A percentile compares a stretch with the other conserved stretches of the same genome.
Conservation (phyloP, 2,888 invertebrate genomes). For the Drosophila mayaguana region DNA sequence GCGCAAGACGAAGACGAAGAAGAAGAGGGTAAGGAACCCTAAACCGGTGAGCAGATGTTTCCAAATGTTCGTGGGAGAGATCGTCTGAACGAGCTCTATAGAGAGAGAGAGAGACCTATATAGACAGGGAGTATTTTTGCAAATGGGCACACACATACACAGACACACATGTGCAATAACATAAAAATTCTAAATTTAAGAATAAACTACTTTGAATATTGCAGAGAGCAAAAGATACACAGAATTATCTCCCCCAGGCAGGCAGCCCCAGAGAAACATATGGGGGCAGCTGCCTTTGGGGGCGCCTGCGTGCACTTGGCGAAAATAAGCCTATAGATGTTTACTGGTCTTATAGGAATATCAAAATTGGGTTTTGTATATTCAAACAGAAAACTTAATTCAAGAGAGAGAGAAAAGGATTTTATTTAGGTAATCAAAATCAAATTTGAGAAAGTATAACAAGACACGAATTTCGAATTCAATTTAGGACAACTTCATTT, state of each 20-base stretch:
- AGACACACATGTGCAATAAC: neutral
- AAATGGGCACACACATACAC: conserved; percentile 33
- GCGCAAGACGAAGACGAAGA: neutral
- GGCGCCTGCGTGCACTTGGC: conserved; percentile 26
- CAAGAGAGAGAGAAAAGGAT: too few species aligned
- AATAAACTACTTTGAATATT: conserved; percentile 43
- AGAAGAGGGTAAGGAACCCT: conserved; percentile 34
- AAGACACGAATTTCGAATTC: neutral
- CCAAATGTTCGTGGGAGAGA: conserved; percentile 57
- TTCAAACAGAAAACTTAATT: too few species aligned
- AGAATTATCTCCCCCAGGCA: conserved; percentile 61
- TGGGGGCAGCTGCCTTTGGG: conserved; percentile 54
- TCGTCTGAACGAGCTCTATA: neutral
- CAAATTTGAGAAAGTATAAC: too few species aligned
- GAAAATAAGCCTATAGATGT: neutral
- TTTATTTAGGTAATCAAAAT: too few species aligned
- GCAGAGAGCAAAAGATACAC: conserved; percentile 5
- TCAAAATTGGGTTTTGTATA: neutral
- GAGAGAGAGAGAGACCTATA: neutral
- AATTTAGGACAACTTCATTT: neutral
- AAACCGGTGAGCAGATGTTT: conserved; percentile 56
- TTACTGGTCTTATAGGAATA: too few species aligned
- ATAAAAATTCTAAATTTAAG: conserved; percentile 64
- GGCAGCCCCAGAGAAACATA: conserved; percentile 5
- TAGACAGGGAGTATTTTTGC: conserved; percentile 35